Conservation (phyloP, 2,797 vertebrate species). For the Pipistrellus kuhlii region DNA sequence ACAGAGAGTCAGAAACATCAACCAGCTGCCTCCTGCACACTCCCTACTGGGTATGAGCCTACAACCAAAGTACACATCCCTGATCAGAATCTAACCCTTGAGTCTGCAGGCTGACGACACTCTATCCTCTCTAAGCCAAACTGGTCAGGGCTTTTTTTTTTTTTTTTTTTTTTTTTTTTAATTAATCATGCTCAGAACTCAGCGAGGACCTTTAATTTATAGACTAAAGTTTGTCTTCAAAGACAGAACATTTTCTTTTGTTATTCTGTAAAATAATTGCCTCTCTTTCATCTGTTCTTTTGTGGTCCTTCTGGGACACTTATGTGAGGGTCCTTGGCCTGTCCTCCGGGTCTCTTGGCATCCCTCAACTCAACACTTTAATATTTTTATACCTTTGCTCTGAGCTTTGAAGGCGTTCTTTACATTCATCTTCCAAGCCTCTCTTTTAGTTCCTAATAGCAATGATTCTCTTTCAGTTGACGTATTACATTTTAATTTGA, state of each 20-base stretch:
- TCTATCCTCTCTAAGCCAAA: too few species aligned
- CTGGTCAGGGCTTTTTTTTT: not conserved
- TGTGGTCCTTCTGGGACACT: not conserved
- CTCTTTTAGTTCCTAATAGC: not conserved
- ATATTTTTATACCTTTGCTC: not conserved
- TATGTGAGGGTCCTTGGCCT: not conserved
- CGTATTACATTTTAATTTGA: not conserved
- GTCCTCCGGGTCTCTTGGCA: not conserved
- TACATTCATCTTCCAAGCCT: not conserved
- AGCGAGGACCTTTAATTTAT: not conserved
- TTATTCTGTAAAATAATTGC: slow-evolving; percentile 2
- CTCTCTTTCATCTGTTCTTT: not conserved
- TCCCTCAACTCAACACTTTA: not conserved
- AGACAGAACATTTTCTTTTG: not conserved
- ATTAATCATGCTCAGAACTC: slow-evolving; percentile 27
- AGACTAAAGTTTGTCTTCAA: slow-evolving; percentile 34
- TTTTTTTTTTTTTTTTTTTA: not conserved
- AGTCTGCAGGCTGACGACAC: too few species aligned
- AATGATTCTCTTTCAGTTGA: not conserved
- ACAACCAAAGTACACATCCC: too few species aligned
- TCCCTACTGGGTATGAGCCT: too few species aligned
- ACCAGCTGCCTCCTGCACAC: too few species aligned
- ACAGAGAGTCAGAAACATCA: too few species aligned
- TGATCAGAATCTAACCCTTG: too few species aligned
- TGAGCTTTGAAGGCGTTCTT: not conserved